Percentiles rank a stretch among this genome's conserved stretches.
Conservation (phyloP, 2,888 invertebrate species). For the Apamea sordens region DNA sequence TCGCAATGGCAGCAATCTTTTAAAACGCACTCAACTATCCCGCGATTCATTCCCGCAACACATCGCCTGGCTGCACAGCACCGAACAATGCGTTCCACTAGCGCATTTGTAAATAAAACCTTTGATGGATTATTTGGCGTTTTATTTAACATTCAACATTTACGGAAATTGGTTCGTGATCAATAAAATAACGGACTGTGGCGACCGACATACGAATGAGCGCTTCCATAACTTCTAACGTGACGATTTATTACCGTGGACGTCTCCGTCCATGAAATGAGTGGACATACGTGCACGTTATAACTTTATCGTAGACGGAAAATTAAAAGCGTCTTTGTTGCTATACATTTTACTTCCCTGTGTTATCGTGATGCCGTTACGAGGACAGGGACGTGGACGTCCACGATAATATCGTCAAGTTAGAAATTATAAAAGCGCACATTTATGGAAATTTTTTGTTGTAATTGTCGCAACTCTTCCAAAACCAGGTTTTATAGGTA, state of each 20-base stretch:
- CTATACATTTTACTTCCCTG: neutral
- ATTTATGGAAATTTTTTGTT: neutral
- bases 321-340: neutral
- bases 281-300: neutral
- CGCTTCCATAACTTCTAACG: neutral
- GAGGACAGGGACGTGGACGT: neutral
- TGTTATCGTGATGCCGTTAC: neutral
- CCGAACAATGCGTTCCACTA: conserved; percentile 30
- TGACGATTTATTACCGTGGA: neutral
- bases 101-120: conserved; percentile 22
- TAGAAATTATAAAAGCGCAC: neutral
- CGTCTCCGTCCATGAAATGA: neutral
- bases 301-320: neutral
- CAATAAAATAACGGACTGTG: neutral
- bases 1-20: conserved; percentile 32
- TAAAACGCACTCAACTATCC: conserved; percentile 27
- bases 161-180: neutral
- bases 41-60: conserved; percentile 16
- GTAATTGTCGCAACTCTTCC: neutral
- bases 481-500: neutral
- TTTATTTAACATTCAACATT: conserved; percentile 12
- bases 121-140: conserved; percentile 20
- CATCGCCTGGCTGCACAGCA: conserved; percentile 8
- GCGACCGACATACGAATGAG: neutral
- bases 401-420: neutral